phyloP scores from a whole-genome alignment of 2,888 invertebrate genomes.

The Agriotes lineatus region DNA sequence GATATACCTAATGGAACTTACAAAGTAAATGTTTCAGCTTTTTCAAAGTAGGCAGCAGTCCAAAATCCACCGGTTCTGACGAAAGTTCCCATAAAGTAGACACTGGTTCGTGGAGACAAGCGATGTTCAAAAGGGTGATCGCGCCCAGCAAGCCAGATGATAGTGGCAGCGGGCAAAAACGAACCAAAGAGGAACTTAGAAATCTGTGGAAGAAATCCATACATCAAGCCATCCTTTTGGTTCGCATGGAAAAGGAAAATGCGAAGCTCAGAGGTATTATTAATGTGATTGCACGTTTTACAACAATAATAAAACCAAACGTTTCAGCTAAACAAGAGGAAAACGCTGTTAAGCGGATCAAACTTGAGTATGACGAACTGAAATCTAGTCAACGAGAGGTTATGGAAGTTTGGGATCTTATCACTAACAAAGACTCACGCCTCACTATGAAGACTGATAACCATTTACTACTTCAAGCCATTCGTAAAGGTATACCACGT shows the following conservation, averaged over 20 bases:
- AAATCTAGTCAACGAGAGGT: constrained; percentile 73
- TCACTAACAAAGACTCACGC: constrained; percentile 72
- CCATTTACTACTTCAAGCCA: too few species aligned
- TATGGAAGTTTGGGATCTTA: constrained; percentile 80
- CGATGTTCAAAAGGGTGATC: constrained; percentile 84
- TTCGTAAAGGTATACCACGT: constrained; percentile 92
- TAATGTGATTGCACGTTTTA: too few species aligned
- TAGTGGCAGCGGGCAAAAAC: constrained; percentile 57
- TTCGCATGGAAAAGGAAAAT: constrained; percentile 97
- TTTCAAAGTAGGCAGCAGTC: constrained; percentile 86
- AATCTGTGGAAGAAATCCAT: constrained; percentile 94
- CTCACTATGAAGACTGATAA: constrained; percentile 69
- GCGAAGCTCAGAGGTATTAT: constrained; percentile 85
- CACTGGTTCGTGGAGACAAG: constrained; percentile 83
- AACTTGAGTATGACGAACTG: constrained; percentile 92
- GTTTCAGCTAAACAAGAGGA: constrained; percentile 83
- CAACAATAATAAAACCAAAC: background rate
- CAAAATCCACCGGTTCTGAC: constrained; percentile 63
- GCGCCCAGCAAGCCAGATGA: constrained; percentile 71
- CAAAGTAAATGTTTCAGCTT: constrained; percentile 71
- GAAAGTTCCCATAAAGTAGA: constrained; percentile 61
- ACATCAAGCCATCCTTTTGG: constrained; percentile 91
- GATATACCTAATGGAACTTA: background rate
- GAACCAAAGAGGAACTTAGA: constrained; percentile 78
- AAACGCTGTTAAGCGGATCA: constrained; percentile 88